A percentile compares a stretch with the other conserved stretches of the same genome.
Conservation (phyloP, 2,113 vertebrate genomes). For the Amphiprion ocellaris region DNA sequence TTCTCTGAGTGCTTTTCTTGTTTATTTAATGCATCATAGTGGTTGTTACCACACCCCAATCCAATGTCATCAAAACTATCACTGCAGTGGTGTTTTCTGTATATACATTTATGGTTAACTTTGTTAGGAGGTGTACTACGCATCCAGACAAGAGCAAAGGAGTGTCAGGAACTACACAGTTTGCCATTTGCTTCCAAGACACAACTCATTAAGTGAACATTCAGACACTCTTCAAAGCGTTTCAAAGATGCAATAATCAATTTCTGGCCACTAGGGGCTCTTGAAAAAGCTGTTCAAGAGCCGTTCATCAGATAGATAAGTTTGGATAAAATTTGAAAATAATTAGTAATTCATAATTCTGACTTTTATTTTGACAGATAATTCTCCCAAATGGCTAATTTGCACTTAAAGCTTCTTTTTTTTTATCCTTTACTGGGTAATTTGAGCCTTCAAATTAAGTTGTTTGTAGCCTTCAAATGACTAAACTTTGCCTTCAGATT, state of each 20-base stretch:
- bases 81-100: background rate
- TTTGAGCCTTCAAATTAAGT: background rate
- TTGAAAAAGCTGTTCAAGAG: background rate
- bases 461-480: background rate
- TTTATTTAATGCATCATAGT: background rate
- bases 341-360: no score
- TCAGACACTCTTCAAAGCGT: background rate
- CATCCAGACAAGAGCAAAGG: background rate
- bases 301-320: no score
- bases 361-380: background rate
- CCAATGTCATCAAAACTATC: background rate
- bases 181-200: slow-evolving; percentile 7
- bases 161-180: background rate
- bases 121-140: background rate
- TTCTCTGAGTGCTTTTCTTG: no score
- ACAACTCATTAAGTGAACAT: background rate
- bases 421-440: background rate
- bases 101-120: background rate
- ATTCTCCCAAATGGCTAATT: no score
- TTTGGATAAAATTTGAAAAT: no score
- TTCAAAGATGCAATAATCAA: slow-evolving; percentile 8
- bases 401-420: background rate
- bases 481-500: no score
- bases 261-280: background rate
- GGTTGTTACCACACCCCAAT: background rate